Base-by-base conservation (phyloP, 2,113 vertebrate genomes). In the Hypocryptadius cinnamomeus region DNA sequence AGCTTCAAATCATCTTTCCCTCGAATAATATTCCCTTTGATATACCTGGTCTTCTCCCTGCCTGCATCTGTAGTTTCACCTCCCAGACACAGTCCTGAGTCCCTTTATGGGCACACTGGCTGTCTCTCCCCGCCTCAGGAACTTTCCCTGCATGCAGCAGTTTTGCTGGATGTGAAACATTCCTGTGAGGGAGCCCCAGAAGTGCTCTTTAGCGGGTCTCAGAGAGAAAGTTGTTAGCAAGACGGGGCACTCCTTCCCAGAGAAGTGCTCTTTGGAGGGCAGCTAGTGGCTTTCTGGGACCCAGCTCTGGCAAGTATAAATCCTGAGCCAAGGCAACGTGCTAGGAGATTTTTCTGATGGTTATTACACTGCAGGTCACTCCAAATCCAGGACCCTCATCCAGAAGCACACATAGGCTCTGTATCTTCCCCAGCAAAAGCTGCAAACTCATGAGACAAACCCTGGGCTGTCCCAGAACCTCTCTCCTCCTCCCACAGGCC, bases 131-230 rank as follows among this genome's bases (percentile, higher is more conserved):
- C 44, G 63, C 14, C 37, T 37, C 4, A 2, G 39, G 23, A 76
- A 69, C 0, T 1, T 37, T 70, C 30, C 39, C 84, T 4, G 0
- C 6, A 1, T 11, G 30, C 61, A 63, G 33, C 35, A 56, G 19
- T 76, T 85, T 76, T 69, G 20, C 61, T 68, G 61, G 9, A 60
- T 37, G 31, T 33, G 63, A 79, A 61, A 40, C 0, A 3, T 33
- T 86, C 59, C 57, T n/a, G 11, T 59, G 37, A 73, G 18, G 10
- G 15, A 85, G 60, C 15, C 15, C 33, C 59, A 48, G 13, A 48
- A 65, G 61, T n/a, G 44, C 53, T 60, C 79, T 76, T 69, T 45
- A 85, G 54, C 37, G 57, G 35, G n/a, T 14, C 20, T 42, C 47
- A 60, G 40, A 53, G 57, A n/a, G 42, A 69, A 79, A 42, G 45